These are phyloP conservation scores for Benitochromis conjunctus DNA, from an alignment of 2,113 vertebrate genomes.

Conservation along the genomic window DNA sequence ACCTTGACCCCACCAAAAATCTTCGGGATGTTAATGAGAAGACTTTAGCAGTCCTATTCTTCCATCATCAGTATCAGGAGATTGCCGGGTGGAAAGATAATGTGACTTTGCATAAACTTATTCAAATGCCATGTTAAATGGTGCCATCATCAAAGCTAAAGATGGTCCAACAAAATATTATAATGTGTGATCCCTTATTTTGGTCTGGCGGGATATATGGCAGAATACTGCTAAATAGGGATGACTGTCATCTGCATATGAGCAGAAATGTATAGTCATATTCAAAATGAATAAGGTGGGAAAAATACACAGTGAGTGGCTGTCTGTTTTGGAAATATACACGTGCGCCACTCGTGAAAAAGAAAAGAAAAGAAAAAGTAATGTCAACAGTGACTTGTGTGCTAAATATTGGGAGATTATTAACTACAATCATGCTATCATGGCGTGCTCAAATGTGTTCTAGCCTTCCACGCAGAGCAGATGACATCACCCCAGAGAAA, in stretches of 20 bases:
- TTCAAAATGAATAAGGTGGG: not conserved
- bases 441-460: not conserved
- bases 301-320: not conserved
- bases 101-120: not conserved
- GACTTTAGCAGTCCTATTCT: not conserved
- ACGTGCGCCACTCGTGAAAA: not conserved
- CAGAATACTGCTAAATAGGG: not conserved
- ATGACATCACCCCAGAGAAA: slow-evolving; percentile 17
- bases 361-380: not conserved
- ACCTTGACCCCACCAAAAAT: not conserved
- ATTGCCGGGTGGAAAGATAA: not conserved
- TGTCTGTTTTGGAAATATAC: not conserved
- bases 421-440: not conserved
- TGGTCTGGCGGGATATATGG: not conserved
- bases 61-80: not conserved
- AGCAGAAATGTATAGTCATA: not conserved
- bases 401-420: not conserved
- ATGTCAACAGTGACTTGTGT: not conserved
- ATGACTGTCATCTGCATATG: not conserved
- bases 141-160: not conserved
- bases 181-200: not conserved
- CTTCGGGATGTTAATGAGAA: not conserved
- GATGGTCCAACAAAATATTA: not conserved
- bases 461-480: not conserved
- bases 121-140: not conserved